Percentiles rank a stretch among this genome's conserved stretches.
These are phyloP conservation scores for Genyomyrus donnyi DNA, from an alignment of 2,113 vertebrate species.

Conservation along the genomic window DNA sequence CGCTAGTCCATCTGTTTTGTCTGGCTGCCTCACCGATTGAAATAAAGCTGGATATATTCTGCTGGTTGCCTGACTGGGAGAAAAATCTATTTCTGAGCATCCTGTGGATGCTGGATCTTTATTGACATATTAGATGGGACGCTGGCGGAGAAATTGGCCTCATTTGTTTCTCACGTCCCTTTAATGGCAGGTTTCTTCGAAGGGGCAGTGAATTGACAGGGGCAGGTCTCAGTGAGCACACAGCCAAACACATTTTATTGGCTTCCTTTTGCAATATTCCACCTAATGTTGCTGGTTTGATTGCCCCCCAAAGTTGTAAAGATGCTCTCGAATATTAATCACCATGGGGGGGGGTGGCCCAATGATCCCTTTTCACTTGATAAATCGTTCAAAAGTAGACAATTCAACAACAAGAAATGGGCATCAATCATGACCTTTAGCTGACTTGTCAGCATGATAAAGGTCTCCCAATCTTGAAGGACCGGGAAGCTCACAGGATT, in stretches of 20 bases:
- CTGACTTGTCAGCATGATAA: conserved; percentile 35
- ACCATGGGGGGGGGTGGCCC: conserved; percentile 40
- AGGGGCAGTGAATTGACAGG: conserved; percentile 62
- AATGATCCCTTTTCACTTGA: conserved; percentile 54
- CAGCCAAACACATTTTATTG: conserved; percentile 51
- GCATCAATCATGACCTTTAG: conserved; percentile 47
- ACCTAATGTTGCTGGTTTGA: conserved; percentile 41
- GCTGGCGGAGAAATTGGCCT: conserved; percentile 68
- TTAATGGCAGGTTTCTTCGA: conserved; percentile 63
- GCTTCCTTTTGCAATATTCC: conserved; percentile 49
- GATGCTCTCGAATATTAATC: conserved; percentile 58
- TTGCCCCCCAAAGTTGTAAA: conserved; percentile 53
- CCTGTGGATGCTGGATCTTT: conserved; percentile 54
- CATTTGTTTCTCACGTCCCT: conserved; percentile 68
- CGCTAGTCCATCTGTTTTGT: conserved; percentile 50
- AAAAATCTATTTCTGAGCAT: conserved; percentile 59
- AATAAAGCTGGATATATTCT: conserved; percentile 57
- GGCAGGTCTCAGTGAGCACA: conserved; percentile 54
- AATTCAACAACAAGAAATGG: conserved; percentile 39
- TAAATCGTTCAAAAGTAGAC: conserved; percentile 52
- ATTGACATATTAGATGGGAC: conserved; percentile 67
- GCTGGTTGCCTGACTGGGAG: conserved; percentile 56
- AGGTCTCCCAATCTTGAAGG: conserved; percentile 12
- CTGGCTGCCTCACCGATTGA: conserved; percentile 51
- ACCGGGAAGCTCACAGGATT: conserved; percentile 2